Base-by-base conservation (phyloP, 2,113 vertebrate genomes). In the Periophthalmodon schlosseri region DNA sequence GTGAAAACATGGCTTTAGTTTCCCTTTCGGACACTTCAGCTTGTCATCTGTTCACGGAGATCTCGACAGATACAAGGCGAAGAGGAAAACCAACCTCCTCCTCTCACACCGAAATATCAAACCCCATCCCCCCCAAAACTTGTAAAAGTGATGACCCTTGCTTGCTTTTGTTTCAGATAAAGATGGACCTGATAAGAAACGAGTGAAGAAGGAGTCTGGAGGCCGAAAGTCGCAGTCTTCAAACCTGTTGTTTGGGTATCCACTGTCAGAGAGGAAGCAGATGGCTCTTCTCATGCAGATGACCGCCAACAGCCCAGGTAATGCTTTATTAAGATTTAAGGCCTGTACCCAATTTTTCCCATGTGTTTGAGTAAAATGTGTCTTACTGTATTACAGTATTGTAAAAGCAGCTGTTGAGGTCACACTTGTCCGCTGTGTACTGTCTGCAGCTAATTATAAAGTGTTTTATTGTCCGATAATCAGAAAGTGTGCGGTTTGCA, bases 201-300 rank as follows among this genome's bases (percentile, higher is more conserved):
- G 96, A 85, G 90, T 95, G 78, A 99, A 97, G 91, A 99, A 97
- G 85, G 98, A 99, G 90, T 72, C 96, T 44, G 96, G 94, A 85
- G 95, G 90, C 89, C 99, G 97, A 92, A 99, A 97, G 90, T 94
- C 96, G 15, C 93, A 97, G 65, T 95, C 96, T 20, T 94, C 96
- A 74, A 97, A 95, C 91, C 96, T 99, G 84, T 94, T 99, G 84
- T 98, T 99, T 89, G 98, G 98, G 75, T 99, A 99, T 87, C 98
- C 98, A 33, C 94, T 99, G 81, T 99, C 98, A 0, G 98, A 99
- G 83, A 94, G 97, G 78, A 99, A 99, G 81, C 98, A 99, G 93
- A 99, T 99, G 97, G 97, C 98, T 63, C 96, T 99, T 74, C 94
- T 99, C 24, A 99, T 99, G 97, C 97, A 99, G 94, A 99, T 99